Conservation (phyloP, 2,888 invertebrate genomes). For the Drosophila melanosoma region DNA sequence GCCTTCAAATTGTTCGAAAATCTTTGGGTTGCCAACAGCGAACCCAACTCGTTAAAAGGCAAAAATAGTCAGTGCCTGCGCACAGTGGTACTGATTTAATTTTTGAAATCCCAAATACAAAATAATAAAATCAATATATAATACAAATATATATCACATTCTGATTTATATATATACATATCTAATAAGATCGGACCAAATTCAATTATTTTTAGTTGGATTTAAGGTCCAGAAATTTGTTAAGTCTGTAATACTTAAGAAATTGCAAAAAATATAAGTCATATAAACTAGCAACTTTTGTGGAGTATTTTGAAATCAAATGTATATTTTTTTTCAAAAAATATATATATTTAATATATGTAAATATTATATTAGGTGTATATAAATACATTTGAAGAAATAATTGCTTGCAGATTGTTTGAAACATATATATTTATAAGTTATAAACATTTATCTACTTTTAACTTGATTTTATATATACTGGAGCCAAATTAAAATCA, state of each 20-base stretch:
- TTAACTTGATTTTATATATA: neutral
- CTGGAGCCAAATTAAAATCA: neutral
- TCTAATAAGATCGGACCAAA: neutral
- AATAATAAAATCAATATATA: neutral
- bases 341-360: neutral
- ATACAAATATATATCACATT: neutral
- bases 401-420: neutral
- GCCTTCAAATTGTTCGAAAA: slow-evolving; percentile 48
- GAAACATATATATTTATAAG: neutral
- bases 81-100: slow-evolving; percentile 33
- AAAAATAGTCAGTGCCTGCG: slow-evolving; percentile 22
- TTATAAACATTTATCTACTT: neutral
- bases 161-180: too few relatives aligned
- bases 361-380: neutral
- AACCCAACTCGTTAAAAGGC: slow-evolving; percentile 39
- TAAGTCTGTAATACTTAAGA: neutral
- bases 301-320: neutral
- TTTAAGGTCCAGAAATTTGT: too few relatives aligned
- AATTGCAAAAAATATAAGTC: neutral
- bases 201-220: too few relatives aligned
- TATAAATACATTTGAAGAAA: neutral
- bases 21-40: slow-evolving; percentile 21
- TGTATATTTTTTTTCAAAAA: neutral
- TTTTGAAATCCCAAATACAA: neutral
- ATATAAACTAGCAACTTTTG: neutral